A percentile compares a stretch with the other conserved stretches of the same genome.
These are phyloP conservation scores for Platynereis dumerilii DNA, from an alignment of 2,888 invertebrate genomes.

Conservation along the genomic window DNA sequence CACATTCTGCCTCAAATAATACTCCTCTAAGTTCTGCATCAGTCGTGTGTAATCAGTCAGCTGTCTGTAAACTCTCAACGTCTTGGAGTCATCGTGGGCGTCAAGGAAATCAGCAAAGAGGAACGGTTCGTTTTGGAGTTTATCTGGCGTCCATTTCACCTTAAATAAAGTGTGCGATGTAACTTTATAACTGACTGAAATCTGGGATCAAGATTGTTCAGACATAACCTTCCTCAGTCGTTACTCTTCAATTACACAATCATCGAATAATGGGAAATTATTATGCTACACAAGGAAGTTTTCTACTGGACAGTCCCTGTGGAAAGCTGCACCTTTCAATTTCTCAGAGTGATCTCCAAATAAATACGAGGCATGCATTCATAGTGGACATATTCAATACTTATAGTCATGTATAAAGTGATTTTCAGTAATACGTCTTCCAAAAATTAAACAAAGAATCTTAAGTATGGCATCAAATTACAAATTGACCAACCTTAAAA, in stretches of 20 bases:
- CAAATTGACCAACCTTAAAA: slow-evolving; percentile 57
- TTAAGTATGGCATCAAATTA: not conserved
- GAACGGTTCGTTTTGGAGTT: slow-evolving; percentile 52
- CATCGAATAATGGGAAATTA: no score
- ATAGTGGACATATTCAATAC: no score
- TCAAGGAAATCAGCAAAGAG: slow-evolving; percentile 62
- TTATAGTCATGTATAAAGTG: no score
- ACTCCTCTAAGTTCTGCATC: slow-evolving; percentile 56
- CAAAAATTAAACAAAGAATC: not conserved
- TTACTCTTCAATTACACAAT: no score
- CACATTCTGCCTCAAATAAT: slow-evolving; percentile 56
- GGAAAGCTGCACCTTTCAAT: no score
- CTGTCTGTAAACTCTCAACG: slow-evolving; percentile 53
- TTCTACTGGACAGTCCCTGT: no score
- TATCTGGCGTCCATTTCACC: slow-evolving; percentile 57
- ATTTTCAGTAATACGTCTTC: not conserved
- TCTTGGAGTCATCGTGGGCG: slow-evolving; percentile 32
- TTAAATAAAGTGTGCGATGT: slow-evolving; percentile 36
- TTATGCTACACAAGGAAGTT: no score
- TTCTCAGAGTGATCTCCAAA: no score
- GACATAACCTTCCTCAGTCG: no score
- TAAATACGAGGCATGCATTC: no score
- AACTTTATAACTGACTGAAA: no score
- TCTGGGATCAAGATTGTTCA: no score
- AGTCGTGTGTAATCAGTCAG: slow-evolving; percentile 55